phyloP scores from a whole-genome alignment of 2,888 invertebrate genomes.

The Megastigmus dorsalis region DNA sequence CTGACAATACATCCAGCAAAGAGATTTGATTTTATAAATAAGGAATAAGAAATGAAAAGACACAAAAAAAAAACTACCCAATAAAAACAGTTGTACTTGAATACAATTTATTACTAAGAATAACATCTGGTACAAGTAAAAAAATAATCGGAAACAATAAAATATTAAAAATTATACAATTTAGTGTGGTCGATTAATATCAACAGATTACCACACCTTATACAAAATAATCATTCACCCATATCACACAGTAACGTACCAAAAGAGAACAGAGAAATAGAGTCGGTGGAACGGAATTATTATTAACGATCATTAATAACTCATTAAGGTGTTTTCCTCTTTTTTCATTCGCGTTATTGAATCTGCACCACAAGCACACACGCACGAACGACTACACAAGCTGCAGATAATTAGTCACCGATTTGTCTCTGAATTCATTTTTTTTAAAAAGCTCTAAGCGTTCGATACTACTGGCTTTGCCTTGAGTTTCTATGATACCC shows the following conservation, averaged over 20 bases:
- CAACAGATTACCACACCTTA: neutral
- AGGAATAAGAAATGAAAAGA: too few relatives aligned
- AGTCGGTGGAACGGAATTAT: neutral
- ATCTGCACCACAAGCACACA: neutral
- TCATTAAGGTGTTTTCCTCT: constrained; percentile 31
- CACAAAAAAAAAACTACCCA: too few relatives aligned
- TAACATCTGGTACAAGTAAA: neutral
- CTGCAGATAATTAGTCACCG: constrained; percentile 33
- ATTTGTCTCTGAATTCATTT: constrained; percentile 27
- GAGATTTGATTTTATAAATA: too few relatives aligned
- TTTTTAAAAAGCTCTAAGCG: neutral
- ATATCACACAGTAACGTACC: neutral
- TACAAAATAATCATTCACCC: neutral
- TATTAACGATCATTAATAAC: constrained; percentile 40
- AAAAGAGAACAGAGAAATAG: neutral
- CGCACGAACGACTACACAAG: neutral
- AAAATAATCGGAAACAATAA: neutral
- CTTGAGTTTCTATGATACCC: neutral
- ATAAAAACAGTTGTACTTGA: too few relatives aligned
- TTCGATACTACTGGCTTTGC: neutral
- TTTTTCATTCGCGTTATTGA: constrained; percentile 34
- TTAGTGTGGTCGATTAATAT: neutral
- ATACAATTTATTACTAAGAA: neutral
- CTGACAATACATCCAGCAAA: too few relatives aligned
- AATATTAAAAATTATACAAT: neutral